Conservation (phyloP, 2,888 invertebrate species). For the Parnassius mnemosyne region DNA sequence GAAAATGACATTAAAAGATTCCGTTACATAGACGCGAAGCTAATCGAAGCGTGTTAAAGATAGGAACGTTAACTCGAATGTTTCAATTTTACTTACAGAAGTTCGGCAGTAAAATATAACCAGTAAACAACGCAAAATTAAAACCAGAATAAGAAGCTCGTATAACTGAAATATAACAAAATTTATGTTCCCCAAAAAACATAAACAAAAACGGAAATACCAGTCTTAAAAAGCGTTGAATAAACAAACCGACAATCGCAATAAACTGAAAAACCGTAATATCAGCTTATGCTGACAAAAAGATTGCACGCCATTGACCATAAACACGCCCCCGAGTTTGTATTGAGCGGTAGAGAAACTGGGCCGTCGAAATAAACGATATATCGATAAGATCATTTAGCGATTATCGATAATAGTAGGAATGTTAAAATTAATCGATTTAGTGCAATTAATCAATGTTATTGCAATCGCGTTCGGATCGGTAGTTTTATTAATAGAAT, state of each 20-base stretch:
- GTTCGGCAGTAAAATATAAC: too few species aligned
- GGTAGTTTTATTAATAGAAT: too few species aligned
- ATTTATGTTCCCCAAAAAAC: background rate
- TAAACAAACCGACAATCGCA: slow-evolving; percentile 14
- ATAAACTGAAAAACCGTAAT: slow-evolving; percentile 16
- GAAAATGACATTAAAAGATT: too few species aligned
- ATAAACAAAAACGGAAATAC: slow-evolving; percentile 13
- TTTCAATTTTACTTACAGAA: too few species aligned
- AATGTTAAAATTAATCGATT: background rate
- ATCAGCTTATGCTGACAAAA: slow-evolving; percentile 14
- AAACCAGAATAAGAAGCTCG: too few species aligned
- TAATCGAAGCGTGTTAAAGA: too few species aligned
- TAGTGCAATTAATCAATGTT: background rate
- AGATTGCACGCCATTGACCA: slow-evolving; percentile 4
- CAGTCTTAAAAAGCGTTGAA: slow-evolving; percentile 1
- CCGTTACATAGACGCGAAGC: too few species aligned
- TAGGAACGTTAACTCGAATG: too few species aligned
- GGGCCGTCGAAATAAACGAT: slow-evolving; percentile 8
- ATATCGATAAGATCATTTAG: slow-evolving; percentile 3
- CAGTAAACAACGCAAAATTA: too few species aligned
- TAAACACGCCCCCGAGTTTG: slow-evolving; percentile 11
- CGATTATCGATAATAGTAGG: slow-evolving; percentile 9
- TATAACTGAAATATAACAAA: background rate
- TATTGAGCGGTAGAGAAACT: background rate
- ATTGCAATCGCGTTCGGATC: background rate